A percentile compares a stretch with the other conserved stretches of the same genome.
These are phyloP conservation scores for Grammatotria lemairii DNA, from an alignment of 2,113 vertebrate species.

Conservation along the genomic window DNA sequence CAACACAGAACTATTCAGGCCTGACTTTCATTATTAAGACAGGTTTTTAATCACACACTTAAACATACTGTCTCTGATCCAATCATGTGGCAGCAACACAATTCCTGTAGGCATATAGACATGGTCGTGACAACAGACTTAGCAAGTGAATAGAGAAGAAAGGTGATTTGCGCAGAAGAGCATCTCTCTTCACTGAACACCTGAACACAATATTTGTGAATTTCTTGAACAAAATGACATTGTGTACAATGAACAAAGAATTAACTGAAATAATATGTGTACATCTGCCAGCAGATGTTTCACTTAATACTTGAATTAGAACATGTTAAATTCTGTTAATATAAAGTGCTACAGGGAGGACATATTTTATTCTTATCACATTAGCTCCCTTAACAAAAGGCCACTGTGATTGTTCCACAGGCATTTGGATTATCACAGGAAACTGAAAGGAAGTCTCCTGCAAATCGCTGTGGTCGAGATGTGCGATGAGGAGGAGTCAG, in stretches of 20 bases:
- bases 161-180: neutral
- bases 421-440: neutral
- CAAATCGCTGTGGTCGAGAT: neutral
- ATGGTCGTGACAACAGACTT: neutral
- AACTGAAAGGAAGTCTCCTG: neutral
- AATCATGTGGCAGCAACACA: neutral
- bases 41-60: neutral
- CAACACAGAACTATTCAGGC: neutral
- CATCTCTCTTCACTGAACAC: neutral
- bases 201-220: neutral
- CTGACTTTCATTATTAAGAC: neutral
- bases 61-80: neutral
- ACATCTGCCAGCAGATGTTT: neutral
- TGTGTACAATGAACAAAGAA: neutral
- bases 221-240: neutral
- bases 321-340: neutral
- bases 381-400: neutral
- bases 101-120: neutral
- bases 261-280: neutral
- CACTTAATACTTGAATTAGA: neutral
- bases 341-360: neutral
- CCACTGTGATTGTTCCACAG: neutral
- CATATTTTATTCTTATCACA: neutral
- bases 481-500: neutral
- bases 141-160: neutral